Evolutionary conservation across 2,797 vertebrate species (phyloP).

Genomic region (Hephaestus fuliginosus): DNA sequence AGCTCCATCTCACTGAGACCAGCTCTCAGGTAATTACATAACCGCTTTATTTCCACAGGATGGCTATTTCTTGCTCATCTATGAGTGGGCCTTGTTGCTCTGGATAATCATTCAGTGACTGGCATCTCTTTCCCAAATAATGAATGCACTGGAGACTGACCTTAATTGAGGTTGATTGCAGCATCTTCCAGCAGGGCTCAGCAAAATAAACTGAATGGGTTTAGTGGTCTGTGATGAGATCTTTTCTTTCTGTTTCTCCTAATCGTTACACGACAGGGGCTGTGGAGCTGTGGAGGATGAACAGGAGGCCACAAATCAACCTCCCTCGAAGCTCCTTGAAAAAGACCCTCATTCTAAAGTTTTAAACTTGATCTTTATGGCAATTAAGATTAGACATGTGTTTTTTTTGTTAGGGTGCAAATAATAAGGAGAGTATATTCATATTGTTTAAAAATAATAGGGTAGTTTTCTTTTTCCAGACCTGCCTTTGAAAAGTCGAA

Average conservation of each 20-base stretch:
- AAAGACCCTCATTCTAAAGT: constrained; percentile 4
- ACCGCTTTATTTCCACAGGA: constrained; percentile 51
- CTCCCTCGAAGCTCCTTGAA: constrained; percentile 24
- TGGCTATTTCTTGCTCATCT: constrained; percentile 40
- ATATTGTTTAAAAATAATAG: not conserved
- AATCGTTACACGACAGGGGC: constrained; percentile 62
- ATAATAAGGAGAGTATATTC: not conserved
- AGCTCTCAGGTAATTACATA: constrained; percentile 58
- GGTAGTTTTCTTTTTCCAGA: not conserved
- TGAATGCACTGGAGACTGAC: constrained; percentile 67
- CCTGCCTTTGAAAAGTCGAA: constrained; percentile 35
- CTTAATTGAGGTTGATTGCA: constrained; percentile 81
- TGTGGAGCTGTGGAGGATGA: constrained; percentile 6
- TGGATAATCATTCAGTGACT: constrained; percentile 49
- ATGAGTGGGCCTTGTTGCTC: constrained; percentile 25
- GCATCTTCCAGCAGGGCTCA: constrained; percentile 67
- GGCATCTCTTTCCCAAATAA: constrained; percentile 44
- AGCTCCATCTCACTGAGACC: constrained; percentile 24
- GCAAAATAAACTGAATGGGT: constrained; percentile 78
- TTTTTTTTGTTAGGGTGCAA: not conserved
- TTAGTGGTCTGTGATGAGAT: constrained; percentile 81
- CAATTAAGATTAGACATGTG: not conserved
- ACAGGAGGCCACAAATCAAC: constrained; percentile 34
- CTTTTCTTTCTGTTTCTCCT: constrained; percentile 64
- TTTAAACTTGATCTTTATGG: not conserved